Evolutionary conservation across 30 jellyfish, hydroid and myxozoan genomes (phyloP).

Genomic region (Morbakka virulenta): DNA sequence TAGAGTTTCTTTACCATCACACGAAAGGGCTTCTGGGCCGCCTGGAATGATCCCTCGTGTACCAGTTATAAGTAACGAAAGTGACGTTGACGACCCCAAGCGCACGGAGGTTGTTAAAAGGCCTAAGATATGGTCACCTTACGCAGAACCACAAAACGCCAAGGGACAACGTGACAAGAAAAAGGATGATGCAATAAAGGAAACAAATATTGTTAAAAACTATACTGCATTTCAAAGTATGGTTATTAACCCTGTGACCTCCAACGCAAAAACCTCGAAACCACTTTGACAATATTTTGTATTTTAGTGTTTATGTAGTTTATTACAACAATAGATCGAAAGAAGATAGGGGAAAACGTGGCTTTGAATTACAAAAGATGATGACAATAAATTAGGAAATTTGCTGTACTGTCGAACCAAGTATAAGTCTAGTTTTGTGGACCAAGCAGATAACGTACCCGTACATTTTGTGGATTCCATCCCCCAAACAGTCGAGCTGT

Average conservation of each 20-base stretch:
- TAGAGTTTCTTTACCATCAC: neutral
- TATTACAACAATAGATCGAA: too few species aligned
- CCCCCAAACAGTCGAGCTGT: too few species aligned
- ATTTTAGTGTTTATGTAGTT: too few species aligned
- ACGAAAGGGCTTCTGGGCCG: neutral
- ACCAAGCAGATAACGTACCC: too few species aligned
- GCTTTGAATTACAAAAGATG: too few species aligned
- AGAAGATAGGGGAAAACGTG: too few species aligned
- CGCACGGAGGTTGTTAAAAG: neutral
- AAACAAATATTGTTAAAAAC: slow-evolving; percentile 2
- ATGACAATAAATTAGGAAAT: too few species aligned
- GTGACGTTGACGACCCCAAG: neutral
- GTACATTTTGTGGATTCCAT: too few species aligned
- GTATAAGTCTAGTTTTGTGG: too few species aligned
- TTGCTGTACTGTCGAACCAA: too few species aligned
- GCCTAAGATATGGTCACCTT: neutral
- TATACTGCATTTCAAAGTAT: slow-evolving; percentile 66
- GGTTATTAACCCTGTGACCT: slow-evolving; percentile 41
- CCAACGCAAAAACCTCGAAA: neutral
- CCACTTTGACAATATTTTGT: neutral
- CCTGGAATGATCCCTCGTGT: neutral
- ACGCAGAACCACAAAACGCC: neutral
- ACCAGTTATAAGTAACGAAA: neutral
- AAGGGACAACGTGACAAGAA: neutral
- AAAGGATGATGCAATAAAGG: neutral